phyloP scores from a whole-genome alignment of 2,888 invertebrate genomes.

The Acrobasis consociella region DNA sequence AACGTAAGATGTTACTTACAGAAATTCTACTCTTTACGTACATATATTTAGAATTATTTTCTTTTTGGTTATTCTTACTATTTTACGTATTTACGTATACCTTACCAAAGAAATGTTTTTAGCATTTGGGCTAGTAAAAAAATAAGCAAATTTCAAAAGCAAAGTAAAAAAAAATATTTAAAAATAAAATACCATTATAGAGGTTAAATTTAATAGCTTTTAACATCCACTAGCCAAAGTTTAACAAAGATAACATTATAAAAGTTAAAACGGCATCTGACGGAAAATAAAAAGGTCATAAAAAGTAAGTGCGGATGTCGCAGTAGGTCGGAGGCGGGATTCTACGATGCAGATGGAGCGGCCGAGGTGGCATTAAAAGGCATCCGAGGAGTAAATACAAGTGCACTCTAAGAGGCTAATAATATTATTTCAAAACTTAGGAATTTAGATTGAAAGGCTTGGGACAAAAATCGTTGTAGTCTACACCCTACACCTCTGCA shows the following conservation, averaged over 20 bases:
- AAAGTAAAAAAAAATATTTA: no score
- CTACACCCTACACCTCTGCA: no score
- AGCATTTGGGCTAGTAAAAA: no score
- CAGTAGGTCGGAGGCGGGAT: conserved; percentile 32
- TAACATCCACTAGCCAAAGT: conserved; percentile 4
- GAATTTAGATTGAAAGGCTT: no score
- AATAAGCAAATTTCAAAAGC: no score
- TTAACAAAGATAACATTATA: conserved; percentile 14
- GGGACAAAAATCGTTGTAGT: no score
- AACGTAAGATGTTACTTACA: background rate
- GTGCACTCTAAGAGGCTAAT: background rate
- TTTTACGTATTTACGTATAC: no score
- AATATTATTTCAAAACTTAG: background rate
- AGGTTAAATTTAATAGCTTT: background rate
- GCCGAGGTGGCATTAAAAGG: background rate
- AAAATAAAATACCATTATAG: background rate
- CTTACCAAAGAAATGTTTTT: no score
- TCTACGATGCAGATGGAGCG: conserved; percentile 52
- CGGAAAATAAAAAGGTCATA: conserved; percentile 55
- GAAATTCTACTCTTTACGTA: no score
- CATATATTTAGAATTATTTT: no score
- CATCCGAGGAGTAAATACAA: background rate
- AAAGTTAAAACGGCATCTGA: conserved; percentile 37
- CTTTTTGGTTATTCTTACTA: no score
- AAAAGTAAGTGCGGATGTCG: conserved; percentile 61